Base-by-base conservation (phyloP, 2,888 invertebrate species). In the Acanthosepion pharaonis region DNA sequence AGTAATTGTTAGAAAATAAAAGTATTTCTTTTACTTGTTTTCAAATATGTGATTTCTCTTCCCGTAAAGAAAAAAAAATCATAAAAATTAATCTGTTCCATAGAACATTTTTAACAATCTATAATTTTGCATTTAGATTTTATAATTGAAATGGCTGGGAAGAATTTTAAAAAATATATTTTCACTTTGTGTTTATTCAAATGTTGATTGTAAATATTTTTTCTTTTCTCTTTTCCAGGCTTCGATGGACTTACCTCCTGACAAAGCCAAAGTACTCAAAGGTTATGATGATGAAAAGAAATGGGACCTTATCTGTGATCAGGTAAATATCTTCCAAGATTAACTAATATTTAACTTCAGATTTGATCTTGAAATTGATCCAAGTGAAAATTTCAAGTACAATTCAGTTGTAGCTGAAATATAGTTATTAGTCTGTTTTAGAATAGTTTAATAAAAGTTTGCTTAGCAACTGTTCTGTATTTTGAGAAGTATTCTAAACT, bases 291-390 rank as follows among this genome's bases (percentile, higher is more conserved):
- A 99, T 97, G 99, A 99, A 97, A 99, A 99, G 98, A 99, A 99
- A 98, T 99, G 99, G 99, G 99, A 99, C 98, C 98, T 99, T 97
- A 99, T 99, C 98, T 99, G 99, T 98, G 99, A 99, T 98, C 99
- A 99, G 98, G 99, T 99, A 97, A 95, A 95, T 94, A 78, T 59
- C 59, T 59, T 59, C 5, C 59, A 59, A 23, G 59, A 59, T 59
- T 59, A 59, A 59, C 59, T 59, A 78, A 78, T 78, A 15, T 78
- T 0, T 33, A 78, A 78, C 15, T 15, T 15, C 3, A 9, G n/a
- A n/a, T 15, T 59, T 78, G 11, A 78, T n/a, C 11, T 4, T 78
- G 78, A 78, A 15, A 78, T 78, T 78, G 3, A 78, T 33, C n/a
- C 1, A 33, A 64, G 64, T 6, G 8, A 64, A 25, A 23, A 25